These are phyloP conservation scores for Crematogaster levior DNA, from an alignment of 2,888 invertebrate genomes.

Conservation along the genomic window DNA sequence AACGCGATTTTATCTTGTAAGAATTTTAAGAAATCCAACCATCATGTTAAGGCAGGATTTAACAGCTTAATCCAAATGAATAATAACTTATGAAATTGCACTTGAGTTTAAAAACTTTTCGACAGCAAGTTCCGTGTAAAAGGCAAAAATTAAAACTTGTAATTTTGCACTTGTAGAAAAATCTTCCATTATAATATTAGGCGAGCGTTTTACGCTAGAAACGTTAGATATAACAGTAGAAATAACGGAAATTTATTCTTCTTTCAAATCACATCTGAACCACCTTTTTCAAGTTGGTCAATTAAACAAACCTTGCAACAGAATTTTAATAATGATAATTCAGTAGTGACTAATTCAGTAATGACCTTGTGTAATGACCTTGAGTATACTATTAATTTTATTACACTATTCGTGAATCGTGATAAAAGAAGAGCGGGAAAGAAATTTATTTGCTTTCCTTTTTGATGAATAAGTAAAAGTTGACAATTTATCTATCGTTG, in stretches of 20 bases:
- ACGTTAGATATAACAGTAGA: constrained; percentile 28
- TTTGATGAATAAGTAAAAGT: constrained; percentile 7
- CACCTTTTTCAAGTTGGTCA: constrained; percentile 9
- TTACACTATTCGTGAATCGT: background rate
- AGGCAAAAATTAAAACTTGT: constrained; percentile 29
- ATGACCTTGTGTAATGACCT: constrained; percentile 11
- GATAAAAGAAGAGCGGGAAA: background rate
- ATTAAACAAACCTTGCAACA: constrained; percentile 25
- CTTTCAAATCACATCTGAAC: background rate
- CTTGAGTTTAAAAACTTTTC: constrained; percentile 16
- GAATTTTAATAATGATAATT: constrained; percentile 15
- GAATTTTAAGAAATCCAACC: background rate
- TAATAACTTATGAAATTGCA: constrained; percentile 31
- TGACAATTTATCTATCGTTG: background rate
- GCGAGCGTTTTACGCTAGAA: constrained; percentile 4
- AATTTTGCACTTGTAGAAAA: constrained; percentile 28
- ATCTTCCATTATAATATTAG: constrained; percentile 53
- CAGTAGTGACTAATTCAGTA: too few relatives aligned
- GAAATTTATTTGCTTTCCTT: background rate
- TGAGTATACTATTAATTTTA: constrained; percentile 2
- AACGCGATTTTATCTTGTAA: background rate
- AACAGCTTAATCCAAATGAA: constrained; percentile 18
- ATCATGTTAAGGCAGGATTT: background rate
- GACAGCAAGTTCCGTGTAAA: constrained; percentile 13
- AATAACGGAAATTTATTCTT: constrained; percentile 52